These are phyloP conservation scores for Manis pentadactyla DNA, from an alignment of 2,797 vertebrate species.

Conservation along the genomic window DNA sequence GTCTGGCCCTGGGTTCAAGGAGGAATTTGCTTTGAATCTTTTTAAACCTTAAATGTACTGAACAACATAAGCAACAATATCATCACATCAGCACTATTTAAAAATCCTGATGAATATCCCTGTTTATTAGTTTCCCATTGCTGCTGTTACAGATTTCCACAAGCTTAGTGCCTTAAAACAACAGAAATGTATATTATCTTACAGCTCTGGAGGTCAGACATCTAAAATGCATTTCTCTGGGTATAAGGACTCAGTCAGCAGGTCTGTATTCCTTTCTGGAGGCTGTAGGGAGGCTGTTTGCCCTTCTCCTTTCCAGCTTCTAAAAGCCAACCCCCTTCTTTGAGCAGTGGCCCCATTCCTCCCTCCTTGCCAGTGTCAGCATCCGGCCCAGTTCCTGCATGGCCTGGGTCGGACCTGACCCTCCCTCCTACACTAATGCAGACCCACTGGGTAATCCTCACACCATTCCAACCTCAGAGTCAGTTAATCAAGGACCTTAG, in stretches of 20 bases:
- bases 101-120: neutral
- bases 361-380: neutral
- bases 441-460: neutral
- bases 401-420: neutral
- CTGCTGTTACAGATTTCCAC: neutral
- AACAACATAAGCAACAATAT: neutral
- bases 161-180: neutral
- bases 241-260: neutral
- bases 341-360: neutral
- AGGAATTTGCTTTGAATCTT: neutral
- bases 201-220: neutral
- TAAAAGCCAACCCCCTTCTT: neutral
- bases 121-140: neutral
- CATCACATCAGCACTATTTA: neutral
- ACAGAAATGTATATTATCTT: neutral
- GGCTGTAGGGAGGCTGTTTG: rapidly evolving
- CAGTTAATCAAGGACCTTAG: neutral
- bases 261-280: neutral
- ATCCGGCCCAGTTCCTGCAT: neutral
- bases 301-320: neutral
- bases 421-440: neutral
- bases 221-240: neutral
- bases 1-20: neutral
- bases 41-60: neutral
- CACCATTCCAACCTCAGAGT: neutral